These are phyloP conservation scores for Umimayanthus kanabou DNA, from an alignment of 92 coral and sea anemone genomes.

Conservation along the genomic window DNA sequence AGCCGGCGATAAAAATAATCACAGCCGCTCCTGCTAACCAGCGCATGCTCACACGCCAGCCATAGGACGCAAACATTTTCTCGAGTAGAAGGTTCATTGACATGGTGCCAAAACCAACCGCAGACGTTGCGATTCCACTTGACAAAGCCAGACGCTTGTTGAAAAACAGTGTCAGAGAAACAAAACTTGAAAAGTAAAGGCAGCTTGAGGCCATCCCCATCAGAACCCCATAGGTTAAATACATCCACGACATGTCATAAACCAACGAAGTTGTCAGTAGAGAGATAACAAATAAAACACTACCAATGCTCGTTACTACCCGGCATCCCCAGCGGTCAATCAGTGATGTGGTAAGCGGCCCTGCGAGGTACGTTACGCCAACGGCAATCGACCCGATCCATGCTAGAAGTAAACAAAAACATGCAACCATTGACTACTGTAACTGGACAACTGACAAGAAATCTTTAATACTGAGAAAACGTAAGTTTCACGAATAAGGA, in stretches of 20 bases:
- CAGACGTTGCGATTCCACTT: slow-evolving; percentile 77
- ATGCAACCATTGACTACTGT: background rate
- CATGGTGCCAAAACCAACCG: slow-evolving; percentile 81
- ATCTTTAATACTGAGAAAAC: no score
- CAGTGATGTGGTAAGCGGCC: slow-evolving; percentile 73
- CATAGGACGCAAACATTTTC: slow-evolving; percentile 56
- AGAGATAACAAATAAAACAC: slow-evolving; percentile 58
- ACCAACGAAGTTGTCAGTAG: slow-evolving; percentile 76
- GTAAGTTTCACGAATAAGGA: no score
- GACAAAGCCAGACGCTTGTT: slow-evolving; percentile 78
- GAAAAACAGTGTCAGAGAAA: slow-evolving; percentile 71
- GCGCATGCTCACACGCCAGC: slow-evolving; percentile 66
- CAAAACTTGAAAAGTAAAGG: slow-evolving; percentile 74
- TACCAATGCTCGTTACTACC: slow-evolving; percentile 84
- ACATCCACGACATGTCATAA: slow-evolving; percentile 68
- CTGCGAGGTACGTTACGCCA: slow-evolving; percentile 69
- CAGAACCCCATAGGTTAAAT: slow-evolving; percentile 78
- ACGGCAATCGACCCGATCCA: slow-evolving; percentile 88
- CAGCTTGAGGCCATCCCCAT: slow-evolving; percentile 79
- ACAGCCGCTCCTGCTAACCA: slow-evolving; percentile 64
- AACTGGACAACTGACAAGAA: no score
- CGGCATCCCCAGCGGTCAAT: slow-evolving; percentile 82
- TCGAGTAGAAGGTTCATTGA: slow-evolving; percentile 60
- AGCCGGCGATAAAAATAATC: slow-evolving; percentile 70
- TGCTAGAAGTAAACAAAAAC: slow-evolving; percentile 54